phyloP scores from a whole-genome alignment of 2,888 invertebrate species.

The Conomelus anceps region DNA sequence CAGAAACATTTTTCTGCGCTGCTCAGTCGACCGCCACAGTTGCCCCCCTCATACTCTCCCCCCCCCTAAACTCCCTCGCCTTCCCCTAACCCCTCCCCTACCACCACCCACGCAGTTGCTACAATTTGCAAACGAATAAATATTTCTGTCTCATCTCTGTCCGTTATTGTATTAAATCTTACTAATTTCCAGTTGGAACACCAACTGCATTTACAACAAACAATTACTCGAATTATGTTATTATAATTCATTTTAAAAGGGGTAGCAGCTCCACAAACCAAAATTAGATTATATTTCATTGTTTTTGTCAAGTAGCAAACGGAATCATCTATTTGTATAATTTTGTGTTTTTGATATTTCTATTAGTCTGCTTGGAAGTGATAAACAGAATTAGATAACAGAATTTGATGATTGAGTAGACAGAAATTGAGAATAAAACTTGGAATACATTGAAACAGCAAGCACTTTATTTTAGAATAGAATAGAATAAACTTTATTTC shows the following conservation, averaged over 20 bases:
- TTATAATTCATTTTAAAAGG: neutral
- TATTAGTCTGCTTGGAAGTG: too few species aligned
- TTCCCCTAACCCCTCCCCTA: neutral
- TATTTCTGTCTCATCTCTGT: neutral
- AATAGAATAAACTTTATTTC: too few species aligned
- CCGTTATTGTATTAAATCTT: neutral
- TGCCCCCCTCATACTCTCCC: neutral
- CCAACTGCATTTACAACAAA: neutral
- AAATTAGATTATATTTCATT: too few species aligned
- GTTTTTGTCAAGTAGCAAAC: too few species aligned
- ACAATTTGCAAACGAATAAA: neutral
- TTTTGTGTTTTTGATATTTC: too few species aligned
- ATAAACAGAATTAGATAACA: too few species aligned
- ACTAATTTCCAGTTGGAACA: neutral
- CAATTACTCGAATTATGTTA: neutral
- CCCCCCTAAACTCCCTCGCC: too few species aligned
- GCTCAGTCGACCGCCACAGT: neutral
- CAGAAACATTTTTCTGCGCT: constrained; percentile 3
- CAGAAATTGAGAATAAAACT: too few species aligned
- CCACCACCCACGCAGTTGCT: neutral
- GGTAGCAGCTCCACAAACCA: neutral
- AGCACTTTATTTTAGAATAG: too few species aligned
- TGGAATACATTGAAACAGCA: too few species aligned
- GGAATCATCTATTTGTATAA: too few species aligned
- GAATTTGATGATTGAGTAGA: too few species aligned